Evolutionary conservation across 2,113 vertebrate species (phyloP), one percentile per base, ranked within the genome.

Genomic region (Centropus unirufus): DNA sequence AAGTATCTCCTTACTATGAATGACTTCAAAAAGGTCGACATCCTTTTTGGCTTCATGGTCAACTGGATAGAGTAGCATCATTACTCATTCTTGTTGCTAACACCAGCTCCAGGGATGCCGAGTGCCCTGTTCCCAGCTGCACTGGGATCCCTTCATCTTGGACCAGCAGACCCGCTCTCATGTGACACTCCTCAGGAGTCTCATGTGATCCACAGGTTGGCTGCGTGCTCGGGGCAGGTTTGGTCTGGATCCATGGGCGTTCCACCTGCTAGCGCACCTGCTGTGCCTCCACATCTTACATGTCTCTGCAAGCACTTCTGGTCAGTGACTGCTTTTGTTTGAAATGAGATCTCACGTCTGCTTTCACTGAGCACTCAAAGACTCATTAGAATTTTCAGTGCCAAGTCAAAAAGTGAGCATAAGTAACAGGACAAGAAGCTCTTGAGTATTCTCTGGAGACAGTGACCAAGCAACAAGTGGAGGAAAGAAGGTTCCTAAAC

Each of bases 171-270:
- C 44, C 42, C 44, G 36, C 54, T 70, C 16, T 42, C 24, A 7
- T 7, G 22, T 69, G 61, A 24, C 39, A 2, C 32, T 59, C 10
- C 42, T 32, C 13, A 12, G 88, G 73, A 75, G 2, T 8, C 54
- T 12, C 0, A 0, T 26, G 3, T 27, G 19, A 59, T 42, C 63
- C 1, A 0, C 0, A 1, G n/a, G 10, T 54, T 54, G 26, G 21
- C 29, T 84, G 55, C 1, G 2, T 19, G 26, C 64, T 49, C 4
- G 0, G 9, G 11, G 22, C 44, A 47, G 23, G 12, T 52, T 57
- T 1, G 2, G 14, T 64, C 39, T 75, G 51, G 21, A 6, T 29
- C 30, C 5, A 1, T 11, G 29, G 2, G 2, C 10, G 12, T 39
- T 67, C 58, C 59, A 40, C 47, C 72, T 36, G 27, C 49, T 52